Conservation (phyloP, 1,140 invertebrate species). For the Theocolax elegans region DNA sequence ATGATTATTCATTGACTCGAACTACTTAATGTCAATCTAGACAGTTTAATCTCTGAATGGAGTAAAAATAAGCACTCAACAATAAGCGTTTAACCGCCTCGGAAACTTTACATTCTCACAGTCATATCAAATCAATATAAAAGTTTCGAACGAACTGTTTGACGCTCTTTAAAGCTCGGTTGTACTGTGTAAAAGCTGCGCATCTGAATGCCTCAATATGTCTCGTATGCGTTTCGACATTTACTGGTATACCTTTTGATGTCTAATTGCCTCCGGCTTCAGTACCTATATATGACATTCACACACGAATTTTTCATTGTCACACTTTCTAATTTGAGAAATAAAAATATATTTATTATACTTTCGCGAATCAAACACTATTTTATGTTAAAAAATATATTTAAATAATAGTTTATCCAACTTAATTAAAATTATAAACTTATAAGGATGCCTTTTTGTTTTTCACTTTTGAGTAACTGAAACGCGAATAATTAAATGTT, state of each 20-base stretch:
- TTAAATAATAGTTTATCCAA: too few species aligned
- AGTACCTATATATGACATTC: too few species aligned
- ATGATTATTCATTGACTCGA: constrained; percentile 2
- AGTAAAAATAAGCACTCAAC: background rate
- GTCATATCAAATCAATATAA: background rate
- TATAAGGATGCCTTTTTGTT: too few species aligned
- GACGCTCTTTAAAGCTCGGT: background rate
- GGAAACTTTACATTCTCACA: background rate
- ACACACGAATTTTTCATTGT: background rate
- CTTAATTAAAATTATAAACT: too few species aligned
- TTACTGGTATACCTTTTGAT: background rate
- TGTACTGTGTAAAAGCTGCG: background rate
- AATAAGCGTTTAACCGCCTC: background rate
- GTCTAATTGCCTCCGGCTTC: background rate
- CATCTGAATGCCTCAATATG: background rate
- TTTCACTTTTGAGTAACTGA: too few species aligned
- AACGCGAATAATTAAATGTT: too few species aligned
- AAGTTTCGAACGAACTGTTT: constrained; percentile 5
- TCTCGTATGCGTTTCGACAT: background rate
- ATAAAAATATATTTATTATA: too few species aligned
- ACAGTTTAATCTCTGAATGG: constrained; percentile 6
- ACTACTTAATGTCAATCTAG: background rate
- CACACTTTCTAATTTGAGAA: too few species aligned
- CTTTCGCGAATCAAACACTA: too few species aligned
- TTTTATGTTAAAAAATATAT: too few species aligned